Evolutionary conservation across 2,797 vertebrate genomes (phyloP).

Genomic region (Melanotaenia parkinsoni): DNA sequence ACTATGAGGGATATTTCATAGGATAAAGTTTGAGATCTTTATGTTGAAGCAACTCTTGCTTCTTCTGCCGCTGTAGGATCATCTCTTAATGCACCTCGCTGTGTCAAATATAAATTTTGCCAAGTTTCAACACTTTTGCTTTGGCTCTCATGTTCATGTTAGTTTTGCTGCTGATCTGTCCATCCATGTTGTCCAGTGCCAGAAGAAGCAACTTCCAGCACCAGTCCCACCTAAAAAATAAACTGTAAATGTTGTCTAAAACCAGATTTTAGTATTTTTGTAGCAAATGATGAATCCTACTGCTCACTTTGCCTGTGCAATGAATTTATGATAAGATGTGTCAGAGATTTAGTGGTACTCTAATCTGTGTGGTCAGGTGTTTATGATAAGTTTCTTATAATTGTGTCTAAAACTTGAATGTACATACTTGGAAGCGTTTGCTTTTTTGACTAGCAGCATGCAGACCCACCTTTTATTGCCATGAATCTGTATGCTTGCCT

Average conservation of each 20-base stretch:
- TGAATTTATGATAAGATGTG: slow-evolving; percentile 59
- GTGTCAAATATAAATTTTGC: slow-evolving; percentile 34
- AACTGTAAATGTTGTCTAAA: slow-evolving; percentile 74
- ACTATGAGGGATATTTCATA: slow-evolving; percentile 7
- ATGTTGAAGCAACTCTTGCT: slow-evolving; percentile 3
- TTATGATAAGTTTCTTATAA: slow-evolving; percentile 59
- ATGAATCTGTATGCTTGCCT: slow-evolving; percentile 72
- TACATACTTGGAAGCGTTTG: slow-evolving; percentile 74
- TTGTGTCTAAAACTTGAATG: slow-evolving; percentile 84
- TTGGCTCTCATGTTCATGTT: slow-evolving; percentile 34
- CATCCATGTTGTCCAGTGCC: slow-evolving; percentile 55
- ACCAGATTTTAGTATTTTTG: slow-evolving; percentile 76
- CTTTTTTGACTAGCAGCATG: slow-evolving; percentile 74
- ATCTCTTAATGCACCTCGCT: slow-evolving; percentile 5
- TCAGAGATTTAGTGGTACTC: slow-evolving; percentile 66
- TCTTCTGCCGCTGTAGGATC: slow-evolving; percentile 11
- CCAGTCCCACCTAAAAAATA: slow-evolving; percentile 66
- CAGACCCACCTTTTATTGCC: slow-evolving; percentile 63
- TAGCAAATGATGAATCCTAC: slow-evolving; percentile 52
- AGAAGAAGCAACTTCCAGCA: slow-evolving; percentile 50
- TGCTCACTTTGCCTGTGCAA: slow-evolving; percentile 71
- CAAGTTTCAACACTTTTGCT: slow-evolving; percentile 31
- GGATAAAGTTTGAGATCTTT: slow-evolving; percentile 6
- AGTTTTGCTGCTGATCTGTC: slow-evolving; percentile 61
- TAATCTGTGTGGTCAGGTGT: slow-evolving; percentile 55